Conservation (phyloP, 2,113 vertebrate species). For the Pituophis catenifer region DNA sequence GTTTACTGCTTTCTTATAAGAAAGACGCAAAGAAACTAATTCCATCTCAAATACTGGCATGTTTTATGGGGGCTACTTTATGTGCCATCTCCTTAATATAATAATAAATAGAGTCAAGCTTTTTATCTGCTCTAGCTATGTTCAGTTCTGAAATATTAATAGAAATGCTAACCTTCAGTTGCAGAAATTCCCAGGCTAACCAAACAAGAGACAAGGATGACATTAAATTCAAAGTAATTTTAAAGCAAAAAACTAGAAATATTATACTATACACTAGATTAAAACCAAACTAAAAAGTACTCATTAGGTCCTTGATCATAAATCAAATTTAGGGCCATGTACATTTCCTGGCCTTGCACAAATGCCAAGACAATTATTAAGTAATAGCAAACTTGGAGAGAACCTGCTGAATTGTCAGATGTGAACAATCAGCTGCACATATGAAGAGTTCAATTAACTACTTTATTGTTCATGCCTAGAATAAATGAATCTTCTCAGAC, state of each 20-base stretch:
- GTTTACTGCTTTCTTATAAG: background rate
- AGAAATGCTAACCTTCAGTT: background rate
- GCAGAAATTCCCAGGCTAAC: background rate
- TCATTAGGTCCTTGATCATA: background rate
- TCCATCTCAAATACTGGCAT: background rate
- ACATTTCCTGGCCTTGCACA: background rate
- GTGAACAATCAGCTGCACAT: background rate
- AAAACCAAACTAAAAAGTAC: background rate
- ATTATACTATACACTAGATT: background rate
- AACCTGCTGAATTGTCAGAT: background rate
- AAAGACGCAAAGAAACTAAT: background rate
- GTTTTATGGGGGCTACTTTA: background rate
- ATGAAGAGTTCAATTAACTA: background rate
- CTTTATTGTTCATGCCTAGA: background rate
- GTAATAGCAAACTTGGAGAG: background rate
- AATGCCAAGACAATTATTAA: background rate
- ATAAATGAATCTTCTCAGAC: background rate
- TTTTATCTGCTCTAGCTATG: background rate
- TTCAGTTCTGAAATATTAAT: background rate
- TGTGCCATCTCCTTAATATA: background rate
- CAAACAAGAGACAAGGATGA: background rate
- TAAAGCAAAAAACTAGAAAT: background rate
- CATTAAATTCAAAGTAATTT: background rate
- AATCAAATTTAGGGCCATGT: background rate
- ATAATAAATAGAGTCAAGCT: background rate